phyloP scores from a whole-genome alignment of 2,888 invertebrate species.

The Catocala fraxini region DNA sequence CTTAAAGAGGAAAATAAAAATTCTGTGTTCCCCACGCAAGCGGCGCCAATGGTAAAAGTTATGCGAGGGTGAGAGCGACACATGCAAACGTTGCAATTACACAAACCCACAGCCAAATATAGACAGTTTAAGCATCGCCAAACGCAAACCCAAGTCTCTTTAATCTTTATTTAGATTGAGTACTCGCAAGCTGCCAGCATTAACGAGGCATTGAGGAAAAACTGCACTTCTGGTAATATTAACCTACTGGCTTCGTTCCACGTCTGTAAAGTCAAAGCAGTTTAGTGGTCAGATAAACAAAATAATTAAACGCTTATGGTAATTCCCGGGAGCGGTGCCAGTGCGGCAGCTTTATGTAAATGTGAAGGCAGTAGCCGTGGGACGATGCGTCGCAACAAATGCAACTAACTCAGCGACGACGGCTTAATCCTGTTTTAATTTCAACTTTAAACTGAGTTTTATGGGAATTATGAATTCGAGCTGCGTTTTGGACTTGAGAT shows the following conservation, averaged over 20 bases:
- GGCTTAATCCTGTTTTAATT: constrained; percentile 68
- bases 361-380: constrained; percentile 36
- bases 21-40: not conserved
- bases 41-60: constrained; percentile 2
- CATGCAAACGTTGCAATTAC: not conserved
- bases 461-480: constrained; percentile 59
- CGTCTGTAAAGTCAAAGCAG: constrained; percentile 64
- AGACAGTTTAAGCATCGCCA: not conserved
- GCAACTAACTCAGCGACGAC: constrained; percentile 58
- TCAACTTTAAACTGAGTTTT: constrained; percentile 61
- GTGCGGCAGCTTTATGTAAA: constrained; percentile 63
- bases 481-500: constrained; percentile 26
- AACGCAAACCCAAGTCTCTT: constrained; percentile 5
- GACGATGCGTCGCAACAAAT: constrained; percentile 57
- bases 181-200: constrained; percentile 24
- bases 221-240: constrained; percentile 28
- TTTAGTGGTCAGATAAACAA: constrained; percentile 83
- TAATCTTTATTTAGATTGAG: constrained; percentile 10
- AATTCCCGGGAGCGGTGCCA: constrained; percentile 58
- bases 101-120: not conserved
- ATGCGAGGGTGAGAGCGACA: not conserved
- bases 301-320: constrained; percentile 80
- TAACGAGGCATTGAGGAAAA: constrained; percentile 30
- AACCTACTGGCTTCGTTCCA: constrained; percentile 57
- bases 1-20: not conserved